Base-by-base conservation (phyloP, 2,888 invertebrate species). In the Acronicta leporina region DNA sequence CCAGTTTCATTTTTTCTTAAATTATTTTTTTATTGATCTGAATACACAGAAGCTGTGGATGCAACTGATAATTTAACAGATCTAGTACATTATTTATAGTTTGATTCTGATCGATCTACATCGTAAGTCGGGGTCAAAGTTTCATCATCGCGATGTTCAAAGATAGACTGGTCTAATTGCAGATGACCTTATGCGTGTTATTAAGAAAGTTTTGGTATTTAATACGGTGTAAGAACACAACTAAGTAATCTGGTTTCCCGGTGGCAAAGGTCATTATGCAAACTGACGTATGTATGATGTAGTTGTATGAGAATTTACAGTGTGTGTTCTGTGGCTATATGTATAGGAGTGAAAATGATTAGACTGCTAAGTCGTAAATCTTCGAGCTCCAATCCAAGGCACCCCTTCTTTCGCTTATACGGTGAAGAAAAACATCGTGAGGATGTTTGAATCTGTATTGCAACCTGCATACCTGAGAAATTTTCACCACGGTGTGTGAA, bases 41-140 rank as follows among this genome's bases (percentile, higher is more conserved):
- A 79, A 79, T 77, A 45, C 70, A 69, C 76, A 76, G 84, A 80
- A 85, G 81, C 67, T 74, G 73, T 73, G 75, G 69, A 73, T 81
- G 69, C 80, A 80, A 91, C 87, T 93, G 92, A 92, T 92, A 86
- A 86, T 75, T 77, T 84, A 75, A 71, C 72, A 69, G 77, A 67
- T 73, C 73, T 16, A 78, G 84, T 83, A 85, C 87, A 86, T 84
- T 92, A 90, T 93, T 88, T 93, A 93, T 93, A 93, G 80, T 77
- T 81, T 84, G 77, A 72, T 76, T 69, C 68, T 73, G 74, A 83
- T 88, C 86, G 87, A 91, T 90, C 87, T 87, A 88, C 77, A 87
- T 92, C 73, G 84, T 80, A 65, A 84, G 74, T 87, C 86, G 88
- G 87, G 85, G 80, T 76, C 27, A 71, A 70, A 77, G 71, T 93